Evolutionary conservation across 2,113 vertebrate species (phyloP).

Genomic region (Alectura lathami): DNA sequence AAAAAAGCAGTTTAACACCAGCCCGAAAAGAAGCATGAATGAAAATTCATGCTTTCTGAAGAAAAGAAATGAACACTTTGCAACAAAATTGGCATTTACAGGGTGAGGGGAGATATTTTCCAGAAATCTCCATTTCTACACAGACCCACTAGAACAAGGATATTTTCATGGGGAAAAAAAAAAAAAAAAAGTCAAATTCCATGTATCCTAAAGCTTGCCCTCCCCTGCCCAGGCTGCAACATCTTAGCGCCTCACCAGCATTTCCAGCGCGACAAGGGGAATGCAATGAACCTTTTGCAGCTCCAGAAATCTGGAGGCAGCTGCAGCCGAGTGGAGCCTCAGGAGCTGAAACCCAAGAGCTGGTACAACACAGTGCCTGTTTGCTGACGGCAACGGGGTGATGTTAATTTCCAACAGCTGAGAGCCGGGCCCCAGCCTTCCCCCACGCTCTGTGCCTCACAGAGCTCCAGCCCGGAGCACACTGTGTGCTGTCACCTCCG

Average conservation of each 20-base stretch:
- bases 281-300: not conserved
- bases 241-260: not conserved
- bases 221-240: not conserved
- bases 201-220: accelerated
- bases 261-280: not conserved
- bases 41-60: not conserved
- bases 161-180: not conserved
- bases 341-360: not conserved
- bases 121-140: not conserved
- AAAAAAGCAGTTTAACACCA: slow-evolving; percentile 23
- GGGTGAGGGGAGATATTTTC: not conserved
- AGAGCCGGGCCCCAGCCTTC: not conserved
- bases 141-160: not conserved
- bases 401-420: not conserved
- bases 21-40: not conserved
- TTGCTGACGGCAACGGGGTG: not conserved
- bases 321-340: not conserved
- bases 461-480: not conserved
- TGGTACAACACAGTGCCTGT: not conserved
- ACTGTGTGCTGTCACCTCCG: not conserved
- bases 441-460: accelerated
- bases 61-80: not conserved
- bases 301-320: not conserved
- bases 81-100: not conserved
- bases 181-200: not conserved